Conservation (phyloP, 2,888 invertebrate genomes). For the Eutolmus rufibarbis region DNA sequence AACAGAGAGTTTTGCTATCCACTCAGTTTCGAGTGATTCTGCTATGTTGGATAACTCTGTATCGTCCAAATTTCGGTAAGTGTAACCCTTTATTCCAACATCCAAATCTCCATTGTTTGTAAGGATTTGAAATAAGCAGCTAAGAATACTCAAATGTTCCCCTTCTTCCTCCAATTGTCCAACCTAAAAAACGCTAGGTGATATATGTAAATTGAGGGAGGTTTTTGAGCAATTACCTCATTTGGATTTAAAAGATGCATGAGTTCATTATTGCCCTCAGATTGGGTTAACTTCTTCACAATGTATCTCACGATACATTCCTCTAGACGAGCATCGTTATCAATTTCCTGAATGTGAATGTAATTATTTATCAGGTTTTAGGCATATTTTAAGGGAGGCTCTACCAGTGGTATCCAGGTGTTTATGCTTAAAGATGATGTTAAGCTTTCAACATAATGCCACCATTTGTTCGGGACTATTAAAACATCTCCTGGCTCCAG, state of each 20-base stretch:
- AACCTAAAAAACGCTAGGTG: slow-evolving; percentile 46
- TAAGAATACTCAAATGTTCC: slow-evolving; percentile 43
- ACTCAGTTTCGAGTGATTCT: background rate
- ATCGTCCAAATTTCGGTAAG: background rate
- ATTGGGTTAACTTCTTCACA: slow-evolving; percentile 69
- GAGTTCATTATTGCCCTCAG: slow-evolving; percentile 64
- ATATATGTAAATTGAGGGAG: slow-evolving; percentile 13
- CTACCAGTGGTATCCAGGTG: slow-evolving; percentile 77
- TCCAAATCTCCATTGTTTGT: background rate
- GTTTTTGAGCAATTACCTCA: slow-evolving; percentile 63
- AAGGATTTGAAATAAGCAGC: background rate
- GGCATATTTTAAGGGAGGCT: background rate
- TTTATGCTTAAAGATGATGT: slow-evolving; percentile 74
- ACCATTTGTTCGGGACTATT: slow-evolving; percentile 91
- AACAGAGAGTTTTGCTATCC: background rate
- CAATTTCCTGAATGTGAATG: slow-evolving; percentile 51
- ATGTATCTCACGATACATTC: slow-evolving; percentile 76
- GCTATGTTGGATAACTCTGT: background rate
- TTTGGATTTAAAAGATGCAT: slow-evolving; percentile 72
- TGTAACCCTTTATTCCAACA: background rate
- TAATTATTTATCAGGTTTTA: slow-evolving; percentile 42
- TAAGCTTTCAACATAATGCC: slow-evolving; percentile 94
- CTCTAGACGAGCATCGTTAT: slow-evolving; percentile 56
- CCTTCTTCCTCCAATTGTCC: slow-evolving; percentile 49
- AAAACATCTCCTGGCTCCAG: slow-evolving; percentile 86